Evolutionary conservation across 2,797 vertebrate species (phyloP), one percentile per base, ranked within the genome.

Genomic region (Gymnoscopelus microlampas): DNA sequence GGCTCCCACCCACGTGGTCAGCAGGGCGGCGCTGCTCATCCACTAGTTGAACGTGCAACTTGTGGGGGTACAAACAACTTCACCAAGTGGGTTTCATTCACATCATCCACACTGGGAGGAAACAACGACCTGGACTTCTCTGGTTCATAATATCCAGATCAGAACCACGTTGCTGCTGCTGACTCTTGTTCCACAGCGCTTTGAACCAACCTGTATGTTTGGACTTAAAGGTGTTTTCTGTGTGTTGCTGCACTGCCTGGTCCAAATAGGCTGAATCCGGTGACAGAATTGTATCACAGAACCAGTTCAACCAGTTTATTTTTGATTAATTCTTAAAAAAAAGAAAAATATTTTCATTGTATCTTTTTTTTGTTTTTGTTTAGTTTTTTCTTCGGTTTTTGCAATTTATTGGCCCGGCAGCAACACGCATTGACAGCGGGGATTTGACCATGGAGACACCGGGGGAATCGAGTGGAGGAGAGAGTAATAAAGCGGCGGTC

Each of bases 1-100:
- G 63, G 74, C 65, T 50, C 5, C 63, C 73, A 76, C 90, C 87
- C 92, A 93, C 91, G 92, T 93, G 92, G 86, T 90, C 44, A 53
- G 78, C 83, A 71, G 91, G 91, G 92, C 90, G 90, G 89, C 76
- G 84, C 87, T 80, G 67, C 77, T 74, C 77, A 39, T 63, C 85
- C 10, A n/a, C n/a, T n/a, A 73, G 85, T 81, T 53, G 59, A 78
- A 80, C 63, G 14, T 68, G 69, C 74, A 89, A 85, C 82, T 90
- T 85, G 81, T 83, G 83, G 71, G 56, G 71, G 82, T 74, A 75
- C 86, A 89, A 87, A 91, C 89, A 85, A 83, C 86, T 84, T 72
- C 53, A 82, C 72, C 70, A 80, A 53, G 23, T 68, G 70, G 39
- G 7, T 71, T 60, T 60, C 71, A 64, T 71, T 73, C 68, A 29